These are phyloP conservation scores for Alethe castanea DNA, from an alignment of 2,113 vertebrate species.

Conservation along the genomic window DNA sequence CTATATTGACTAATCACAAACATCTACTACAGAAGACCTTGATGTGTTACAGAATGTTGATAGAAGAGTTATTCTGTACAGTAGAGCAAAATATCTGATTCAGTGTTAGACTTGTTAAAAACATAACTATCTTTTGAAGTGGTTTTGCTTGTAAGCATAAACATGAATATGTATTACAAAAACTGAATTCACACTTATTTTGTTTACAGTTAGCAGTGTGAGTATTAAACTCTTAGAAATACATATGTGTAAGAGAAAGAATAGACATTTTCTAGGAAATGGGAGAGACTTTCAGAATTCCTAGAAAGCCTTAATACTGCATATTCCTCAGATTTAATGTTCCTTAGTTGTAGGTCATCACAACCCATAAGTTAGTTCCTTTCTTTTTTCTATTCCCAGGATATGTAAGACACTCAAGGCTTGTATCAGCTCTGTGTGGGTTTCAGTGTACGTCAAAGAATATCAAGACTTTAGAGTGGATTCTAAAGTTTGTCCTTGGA, in stretches of 20 bases:
- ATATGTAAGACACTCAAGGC: not conserved
- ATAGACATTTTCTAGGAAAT: not conserved
- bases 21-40: not conserved
- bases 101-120: not conserved
- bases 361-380: rapidly evolving
- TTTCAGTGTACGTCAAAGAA: not conserved
- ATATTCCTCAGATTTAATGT: not conserved
- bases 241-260: not conserved
- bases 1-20: not conserved
- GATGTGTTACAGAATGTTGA: not conserved
- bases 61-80: not conserved
- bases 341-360: not conserved
- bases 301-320: not conserved
- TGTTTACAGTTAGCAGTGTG: not conserved
- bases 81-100: not conserved
- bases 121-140: not conserved
- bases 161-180: not conserved
- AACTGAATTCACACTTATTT: not conserved
- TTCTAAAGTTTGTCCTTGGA: not conserved
- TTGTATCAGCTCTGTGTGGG: not conserved
- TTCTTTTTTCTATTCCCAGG: not conserved
- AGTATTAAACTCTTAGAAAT: not conserved
- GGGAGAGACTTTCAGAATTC: not conserved
- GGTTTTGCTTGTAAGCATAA: not conserved
- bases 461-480: not conserved